Conservation (phyloP, 2,888 invertebrate genomes). For the Drosophila aldrichi region DNA sequence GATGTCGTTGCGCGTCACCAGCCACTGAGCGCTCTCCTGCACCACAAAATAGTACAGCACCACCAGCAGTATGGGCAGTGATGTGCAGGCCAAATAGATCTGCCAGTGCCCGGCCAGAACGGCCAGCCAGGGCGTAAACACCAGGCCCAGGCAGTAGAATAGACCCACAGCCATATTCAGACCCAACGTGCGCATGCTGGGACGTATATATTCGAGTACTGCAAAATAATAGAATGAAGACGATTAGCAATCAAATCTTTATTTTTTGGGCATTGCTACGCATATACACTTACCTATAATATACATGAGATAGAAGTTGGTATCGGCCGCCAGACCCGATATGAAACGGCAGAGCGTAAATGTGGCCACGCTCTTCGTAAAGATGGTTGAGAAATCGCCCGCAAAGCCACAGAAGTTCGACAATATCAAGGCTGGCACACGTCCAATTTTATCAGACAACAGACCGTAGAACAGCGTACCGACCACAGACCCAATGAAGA, state of each 20-base stretch:
- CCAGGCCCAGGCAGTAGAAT: conserved; percentile 87
- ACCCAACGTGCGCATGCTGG: conserved; percentile 87
- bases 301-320: conserved; percentile 88
- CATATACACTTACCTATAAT: conserved; percentile 86
- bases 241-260: conserved; percentile 4
- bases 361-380: conserved; percentile 85
- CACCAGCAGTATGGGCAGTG: conserved; percentile 86
- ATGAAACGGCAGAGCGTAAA: conserved; percentile 87
- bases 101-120: conserved; percentile 86
- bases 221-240: conserved; percentile 22
- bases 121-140: conserved; percentile 86
- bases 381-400: conserved; percentile 87
- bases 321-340: conserved; percentile 88
- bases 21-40: conserved; percentile 88
- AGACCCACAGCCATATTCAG: conserved; percentile 87
- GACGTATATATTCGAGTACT: conserved; percentile 88
- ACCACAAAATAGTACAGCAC: conserved; percentile 86
- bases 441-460: conserved; percentile 87
- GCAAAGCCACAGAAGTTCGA: conserved; percentile 87
- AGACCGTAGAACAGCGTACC: conserved; percentile 87
- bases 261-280: too few relatives aligned
- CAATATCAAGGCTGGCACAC: conserved; percentile 87
- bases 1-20: conserved; percentile 86
- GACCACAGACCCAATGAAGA: conserved; percentile 88
- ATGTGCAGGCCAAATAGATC: conserved; percentile 86